Percentiles rank a stretch among this genome's conserved stretches.
These are phyloP conservation scores for Cotesia typhae DNA, from an alignment of 1,140 invertebrate species.

Conservation along the genomic window DNA sequence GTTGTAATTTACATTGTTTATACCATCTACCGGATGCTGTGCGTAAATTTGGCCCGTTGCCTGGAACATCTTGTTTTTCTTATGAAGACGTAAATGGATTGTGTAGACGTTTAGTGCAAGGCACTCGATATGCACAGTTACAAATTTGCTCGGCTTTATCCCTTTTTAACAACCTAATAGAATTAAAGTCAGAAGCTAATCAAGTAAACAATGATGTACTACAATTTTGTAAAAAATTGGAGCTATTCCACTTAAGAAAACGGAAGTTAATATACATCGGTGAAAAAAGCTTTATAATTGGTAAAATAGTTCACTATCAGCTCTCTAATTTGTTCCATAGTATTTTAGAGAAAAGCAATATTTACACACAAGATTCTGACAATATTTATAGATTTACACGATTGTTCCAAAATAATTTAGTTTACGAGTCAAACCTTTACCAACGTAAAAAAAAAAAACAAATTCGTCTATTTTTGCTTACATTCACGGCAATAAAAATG, in stretches of 20 bases:
- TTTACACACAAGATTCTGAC: not conserved
- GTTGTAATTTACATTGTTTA: not conserved
- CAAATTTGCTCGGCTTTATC: slow-evolving; percentile 25
- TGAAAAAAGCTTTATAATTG: no score
- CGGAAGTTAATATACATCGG: no score
- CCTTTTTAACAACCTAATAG: not conserved
- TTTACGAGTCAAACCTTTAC: not conserved
- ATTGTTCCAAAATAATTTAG: not conserved
- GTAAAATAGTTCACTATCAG: no score
- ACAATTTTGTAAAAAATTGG: slow-evolving; percentile 4
- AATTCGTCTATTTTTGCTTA: not conserved
- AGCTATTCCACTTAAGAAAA: not conserved
- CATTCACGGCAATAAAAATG: no score
- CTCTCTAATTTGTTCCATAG: no score
- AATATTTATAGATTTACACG: no score
- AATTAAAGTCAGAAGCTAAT: not conserved
- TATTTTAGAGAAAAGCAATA: not conserved
- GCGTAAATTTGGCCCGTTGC: not conserved
- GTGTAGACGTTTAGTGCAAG: slow-evolving; percentile 35
- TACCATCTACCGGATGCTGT: slow-evolving; percentile 7
- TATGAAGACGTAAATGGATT: slow-evolving; percentile 41
- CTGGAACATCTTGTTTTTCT: slow-evolving; percentile 29
- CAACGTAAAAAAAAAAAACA: not conserved
- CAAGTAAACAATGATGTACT: not conserved
- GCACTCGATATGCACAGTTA: slow-evolving; percentile 35